Conservation (phyloP, 1,140 invertebrate species). For the Copidosoma floridanum region DNA sequence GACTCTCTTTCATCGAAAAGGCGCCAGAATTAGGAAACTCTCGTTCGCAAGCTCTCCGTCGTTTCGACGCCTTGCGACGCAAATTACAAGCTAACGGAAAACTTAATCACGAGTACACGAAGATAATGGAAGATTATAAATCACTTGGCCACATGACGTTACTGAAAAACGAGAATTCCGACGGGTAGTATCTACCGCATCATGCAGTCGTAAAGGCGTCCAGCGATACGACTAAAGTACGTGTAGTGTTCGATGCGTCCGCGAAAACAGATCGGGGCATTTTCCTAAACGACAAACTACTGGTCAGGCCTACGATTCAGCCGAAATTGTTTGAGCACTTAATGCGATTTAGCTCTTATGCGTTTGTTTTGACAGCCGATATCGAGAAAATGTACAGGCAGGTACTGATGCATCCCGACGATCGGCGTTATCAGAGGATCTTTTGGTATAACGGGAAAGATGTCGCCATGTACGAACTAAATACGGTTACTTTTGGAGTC, state of each 20-base stretch:
- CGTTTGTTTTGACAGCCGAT: slow-evolving; percentile 41
- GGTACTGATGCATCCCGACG: slow-evolving; percentile 35
- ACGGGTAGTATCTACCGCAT: slow-evolving; percentile 47
- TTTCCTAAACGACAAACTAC: slow-evolving; percentile 31
- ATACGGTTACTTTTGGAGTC: slow-evolving; percentile 39
- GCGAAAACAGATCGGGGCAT: background rate
- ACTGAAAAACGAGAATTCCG: background rate
- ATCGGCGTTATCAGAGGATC: slow-evolving; percentile 37
- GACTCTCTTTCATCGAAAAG: background rate
- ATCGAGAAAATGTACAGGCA: slow-evolving; percentile 50
- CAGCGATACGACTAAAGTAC: slow-evolving; percentile 37
- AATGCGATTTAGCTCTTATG: slow-evolving; percentile 35
- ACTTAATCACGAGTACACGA: background rate
- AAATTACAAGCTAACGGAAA: background rate
- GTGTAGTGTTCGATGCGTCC: slow-evolving; percentile 45
- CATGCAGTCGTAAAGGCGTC: slow-evolving; percentile 43
- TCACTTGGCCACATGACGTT: too few species aligned
- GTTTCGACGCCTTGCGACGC: background rate
- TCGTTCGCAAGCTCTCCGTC: background rate
- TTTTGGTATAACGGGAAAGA: too few species aligned
- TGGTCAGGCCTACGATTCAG: slow-evolving; percentile 26
- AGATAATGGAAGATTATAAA: too few species aligned
- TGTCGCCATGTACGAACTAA: too few species aligned
- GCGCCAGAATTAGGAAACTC: background rate
- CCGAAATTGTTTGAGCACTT: background rate